Evolutionary conservation across 2,888 invertebrate species (phyloP).

Genomic region (Thecocarcelia acutangulata): DNA sequence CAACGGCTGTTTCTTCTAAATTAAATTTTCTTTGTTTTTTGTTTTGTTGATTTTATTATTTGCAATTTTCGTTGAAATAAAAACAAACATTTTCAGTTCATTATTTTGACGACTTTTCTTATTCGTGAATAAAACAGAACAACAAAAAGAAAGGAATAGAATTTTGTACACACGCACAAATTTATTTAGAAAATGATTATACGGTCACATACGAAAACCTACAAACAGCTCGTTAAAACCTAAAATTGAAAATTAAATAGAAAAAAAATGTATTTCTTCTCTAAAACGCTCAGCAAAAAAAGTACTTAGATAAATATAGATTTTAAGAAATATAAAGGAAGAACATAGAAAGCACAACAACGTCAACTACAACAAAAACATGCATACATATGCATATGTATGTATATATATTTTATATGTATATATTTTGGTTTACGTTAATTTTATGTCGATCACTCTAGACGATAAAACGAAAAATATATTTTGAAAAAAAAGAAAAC

Average conservation of each 20-base stretch:
- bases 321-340: slow-evolving; percentile 70
- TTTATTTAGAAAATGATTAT: slow-evolving; percentile 57
- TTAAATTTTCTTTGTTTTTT: slow-evolving; percentile 12
- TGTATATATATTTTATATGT: no score
- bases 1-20: slow-evolving; percentile 62
- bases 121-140: slow-evolving; percentile 25
- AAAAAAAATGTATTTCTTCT: neutral
- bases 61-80: slow-evolving; percentile 57
- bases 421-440: slow-evolving; percentile 64
- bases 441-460: slow-evolving; percentile 67
- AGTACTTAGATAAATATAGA: slow-evolving; percentile 68
- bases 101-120: slow-evolving; percentile 47
- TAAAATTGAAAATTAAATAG: slow-evolving; percentile 43
- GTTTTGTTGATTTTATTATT: slow-evolving; percentile 20
- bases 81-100: slow-evolving; percentile 46
- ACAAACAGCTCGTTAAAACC: slow-evolving; percentile 47
- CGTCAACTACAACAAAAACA: slow-evolving; percentile 6
- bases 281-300: slow-evolving; percentile 67
- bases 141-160: neutral
- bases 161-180: neutral
- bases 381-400: neutral
- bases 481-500: slow-evolving; percentile 2
- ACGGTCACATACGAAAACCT: slow-evolving; percentile 63
- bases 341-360: slow-evolving; percentile 71
- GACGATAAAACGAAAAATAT: slow-evolving; percentile 34